Percentiles rank a stretch among this genome's conserved stretches.
Evolutionary conservation across 2,113 vertebrate species (phyloP).

Genomic region (Anolis sagrei): DNA sequence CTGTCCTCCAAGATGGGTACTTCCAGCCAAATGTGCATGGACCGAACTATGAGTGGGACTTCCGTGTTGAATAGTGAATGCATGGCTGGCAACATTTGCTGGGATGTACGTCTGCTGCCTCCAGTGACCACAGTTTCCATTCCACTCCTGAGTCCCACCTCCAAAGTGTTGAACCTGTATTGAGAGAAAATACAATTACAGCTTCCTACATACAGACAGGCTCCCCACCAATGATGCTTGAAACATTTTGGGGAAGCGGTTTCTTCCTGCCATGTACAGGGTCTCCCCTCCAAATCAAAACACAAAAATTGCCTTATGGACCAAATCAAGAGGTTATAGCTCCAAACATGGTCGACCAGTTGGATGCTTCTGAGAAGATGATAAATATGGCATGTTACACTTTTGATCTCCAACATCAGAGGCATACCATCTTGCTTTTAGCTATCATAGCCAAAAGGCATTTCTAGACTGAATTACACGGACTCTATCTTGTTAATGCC

Average conservation of each 20-base stretch:
- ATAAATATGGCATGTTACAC: neutral
- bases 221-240: neutral
- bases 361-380: neutral
- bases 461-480: too few species aligned
- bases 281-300: neutral
- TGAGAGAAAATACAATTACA: constrained; percentile 33
- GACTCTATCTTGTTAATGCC: too few species aligned
- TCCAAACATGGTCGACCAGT: neutral
- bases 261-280: neutral
- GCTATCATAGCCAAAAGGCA: neutral
- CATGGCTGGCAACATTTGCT: constrained; percentile 83
- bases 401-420: neutral
- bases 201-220: constrained; percentile 29
- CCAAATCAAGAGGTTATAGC: neutral
- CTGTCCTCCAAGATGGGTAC: constrained; percentile 81
- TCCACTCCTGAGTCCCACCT: constrained; percentile 93
- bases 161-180: constrained; percentile 90
- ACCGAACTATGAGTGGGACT: constrained; percentile 88
- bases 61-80: constrained; percentile 91
- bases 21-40: constrained; percentile 82
- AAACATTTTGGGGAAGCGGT: neutral
- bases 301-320: neutral
- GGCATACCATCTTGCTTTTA: neutral
- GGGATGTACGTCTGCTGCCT: constrained; percentile 93
- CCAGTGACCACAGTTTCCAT: constrained; percentile 89